A percentile compares a stretch with the other conserved stretches of the same genome.
Evolutionary conservation across 1,140 invertebrate species (phyloP).

Genomic region (Drosophila pachea): DNA sequence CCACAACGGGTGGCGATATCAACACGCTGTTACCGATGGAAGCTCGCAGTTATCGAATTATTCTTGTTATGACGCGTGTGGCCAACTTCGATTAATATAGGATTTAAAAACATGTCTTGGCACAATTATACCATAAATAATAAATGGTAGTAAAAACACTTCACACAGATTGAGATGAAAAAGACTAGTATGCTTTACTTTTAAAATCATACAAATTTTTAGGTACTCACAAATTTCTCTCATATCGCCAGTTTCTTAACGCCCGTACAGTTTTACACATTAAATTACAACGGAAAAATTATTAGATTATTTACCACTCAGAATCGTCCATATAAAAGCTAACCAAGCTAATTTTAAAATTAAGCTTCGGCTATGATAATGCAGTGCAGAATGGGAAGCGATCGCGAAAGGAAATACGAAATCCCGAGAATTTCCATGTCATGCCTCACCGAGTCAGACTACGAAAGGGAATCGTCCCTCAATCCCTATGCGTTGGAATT

Average conservation of each 20-base stretch:
- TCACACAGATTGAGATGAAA: background rate
- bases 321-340: background rate
- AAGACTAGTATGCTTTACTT: slow-evolving; percentile 5
- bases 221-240: slow-evolving; percentile 8
- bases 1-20: too few relatives aligned
- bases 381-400: slow-evolving; percentile 11
- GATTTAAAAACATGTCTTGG: background rate
- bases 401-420: slow-evolving; percentile 10
- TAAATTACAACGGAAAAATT: slow-evolving; percentile 18
- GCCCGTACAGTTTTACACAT: slow-evolving; percentile 22
- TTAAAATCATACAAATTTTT: slow-evolving; percentile 6
- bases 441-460: background rate
- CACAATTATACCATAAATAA: too few relatives aligned
- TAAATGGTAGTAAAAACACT: too few relatives aligned
- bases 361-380: background rate
- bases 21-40: too few relatives aligned
- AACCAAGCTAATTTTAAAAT: background rate
- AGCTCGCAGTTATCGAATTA: background rate
- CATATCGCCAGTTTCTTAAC: slow-evolving; percentile 7
- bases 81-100: background rate
- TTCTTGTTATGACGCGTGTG: too few relatives aligned
- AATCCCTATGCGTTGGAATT: slow-evolving; percentile 39
- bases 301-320: slow-evolving; percentile 16
- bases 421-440: slow-evolving; percentile 10
- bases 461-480: slow-evolving; percentile 13